Conservation (phyloP, 2,797 vertebrate species). For the Rhinogobio ventralis region DNA sequence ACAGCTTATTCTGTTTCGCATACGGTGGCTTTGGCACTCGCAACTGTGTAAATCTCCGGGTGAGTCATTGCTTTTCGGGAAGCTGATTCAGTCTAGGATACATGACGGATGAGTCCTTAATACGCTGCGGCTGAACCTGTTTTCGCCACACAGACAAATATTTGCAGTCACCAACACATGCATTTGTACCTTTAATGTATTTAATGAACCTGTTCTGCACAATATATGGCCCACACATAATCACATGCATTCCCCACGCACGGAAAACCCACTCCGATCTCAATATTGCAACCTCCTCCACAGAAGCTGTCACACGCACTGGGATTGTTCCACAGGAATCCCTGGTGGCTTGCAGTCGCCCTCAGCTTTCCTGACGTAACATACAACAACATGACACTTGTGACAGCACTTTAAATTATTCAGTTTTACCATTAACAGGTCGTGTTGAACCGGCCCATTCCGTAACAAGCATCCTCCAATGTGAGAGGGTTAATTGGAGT, state of each 20-base stretch:
- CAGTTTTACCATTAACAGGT: slow-evolving; percentile 60
- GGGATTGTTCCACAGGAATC: slow-evolving; percentile 52
- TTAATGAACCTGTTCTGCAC: slow-evolving; percentile 18
- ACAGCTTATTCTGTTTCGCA: slow-evolving; percentile 46
- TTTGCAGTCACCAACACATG: slow-evolving; percentile 45
- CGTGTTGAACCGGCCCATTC: slow-evolving; percentile 18
- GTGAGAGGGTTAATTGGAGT: slow-evolving; percentile 32
- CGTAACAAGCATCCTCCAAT: slow-evolving; percentile 11
- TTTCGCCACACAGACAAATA: slow-evolving; percentile 49
- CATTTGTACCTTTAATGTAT: slow-evolving; percentile 29
- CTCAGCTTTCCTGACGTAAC: slow-evolving; percentile 30
- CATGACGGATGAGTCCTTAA: slow-evolving; percentile 47
- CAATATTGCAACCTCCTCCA: slow-evolving; percentile 56
- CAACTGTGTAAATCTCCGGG: slow-evolving; percentile 31
- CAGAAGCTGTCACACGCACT: slow-evolving; percentile 48
- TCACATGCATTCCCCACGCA: slow-evolving; percentile 38
- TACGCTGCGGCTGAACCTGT: slow-evolving; percentile 27
- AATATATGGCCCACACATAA: slow-evolving; percentile 30
- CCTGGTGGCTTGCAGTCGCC: slow-evolving; percentile 50
- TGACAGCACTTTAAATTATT: slow-evolving; percentile 71
- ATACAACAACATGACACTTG: slow-evolving; percentile 22
- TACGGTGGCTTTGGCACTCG: slow-evolving; percentile 34
- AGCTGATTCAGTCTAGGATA: slow-evolving; percentile 52
- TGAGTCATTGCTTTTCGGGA: slow-evolving; percentile 57
- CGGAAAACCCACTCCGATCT: slow-evolving; percentile 50